Evolutionary conservation across 2,888 invertebrate species (phyloP), one percentile per base, ranked within the genome.

Genomic region (Heliconius sara): DNA sequence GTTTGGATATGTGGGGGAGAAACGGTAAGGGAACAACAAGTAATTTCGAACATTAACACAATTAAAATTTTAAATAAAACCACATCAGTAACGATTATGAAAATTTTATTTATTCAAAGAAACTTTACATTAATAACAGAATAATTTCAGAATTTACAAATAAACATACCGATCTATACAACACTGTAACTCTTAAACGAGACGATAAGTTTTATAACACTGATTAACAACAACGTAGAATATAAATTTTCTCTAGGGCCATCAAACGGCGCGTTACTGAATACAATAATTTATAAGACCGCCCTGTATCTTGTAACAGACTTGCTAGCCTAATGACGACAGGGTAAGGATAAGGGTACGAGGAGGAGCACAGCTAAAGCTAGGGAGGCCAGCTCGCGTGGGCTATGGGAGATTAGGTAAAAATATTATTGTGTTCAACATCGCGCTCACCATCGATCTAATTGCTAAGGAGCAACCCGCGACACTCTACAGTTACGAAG

Each of bases 121-220:
- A 95, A 95, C 88, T 91, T 94, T 94, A 95, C 94, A 92, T 91
- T 93, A 89, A 91, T 92, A 95, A 95, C 94, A 94, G 90, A 95
- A 95, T 92, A 93, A 93, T 93, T 86, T 94, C 90, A 91, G 93
- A 93, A 92, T 91, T 93, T 93, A 93, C 91, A 95, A 95, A 95
- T 92, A 94, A 94, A 91, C 90, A 87, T 94, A 94, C 90, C 90
- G 88, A 93, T 94, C 94, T 95, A 95, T 95, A 95, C 95, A 95
- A 94, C 94, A 95, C 93, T 93, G 92, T 93, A 93, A 94, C 93
- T 92, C 93, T 94, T 94, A 95, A 93, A 93, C 93, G 93, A 94
- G 94, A 94, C 91, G 91, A 93, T 91, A 93, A 94, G 93, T 92
- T 93, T 93, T 91, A 90, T 91, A 95, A 95, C 95, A 95, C 91